phyloP scores from a whole-genome alignment of 2,888 invertebrate genomes.

The Mythimna ferrago region DNA sequence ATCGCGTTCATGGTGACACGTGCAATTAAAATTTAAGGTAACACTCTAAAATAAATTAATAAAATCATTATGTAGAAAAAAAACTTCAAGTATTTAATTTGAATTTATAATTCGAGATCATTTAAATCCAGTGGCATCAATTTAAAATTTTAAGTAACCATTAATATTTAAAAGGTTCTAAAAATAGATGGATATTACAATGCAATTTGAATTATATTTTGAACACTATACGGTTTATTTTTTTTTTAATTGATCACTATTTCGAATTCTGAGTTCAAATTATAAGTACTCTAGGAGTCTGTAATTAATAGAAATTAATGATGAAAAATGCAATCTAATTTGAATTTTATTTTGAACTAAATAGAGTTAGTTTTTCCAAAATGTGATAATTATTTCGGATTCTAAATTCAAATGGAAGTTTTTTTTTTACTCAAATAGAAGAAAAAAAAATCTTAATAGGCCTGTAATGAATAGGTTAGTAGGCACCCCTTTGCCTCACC shows the following conservation, averaged over 20 bases:
- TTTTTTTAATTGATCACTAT: too few species aligned
- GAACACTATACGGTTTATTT: too few species aligned
- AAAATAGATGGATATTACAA: too few species aligned
- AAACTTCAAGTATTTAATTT: background rate
- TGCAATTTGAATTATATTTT: too few species aligned
- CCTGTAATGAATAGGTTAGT: background rate
- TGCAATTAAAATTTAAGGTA: background rate
- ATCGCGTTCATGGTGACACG: slow-evolving; percentile 10
- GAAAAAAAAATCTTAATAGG: background rate
- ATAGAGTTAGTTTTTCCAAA: background rate
- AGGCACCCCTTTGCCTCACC: background rate
- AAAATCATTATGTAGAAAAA: background rate
- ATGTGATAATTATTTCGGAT: background rate
- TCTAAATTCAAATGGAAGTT: background rate
- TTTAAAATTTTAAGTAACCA: background rate
- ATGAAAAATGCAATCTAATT: background rate
- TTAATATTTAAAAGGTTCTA: too few species aligned
- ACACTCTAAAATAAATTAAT: background rate
- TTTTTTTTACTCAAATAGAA: too few species aligned
- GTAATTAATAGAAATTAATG: too few species aligned
- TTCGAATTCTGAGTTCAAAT: too few species aligned
- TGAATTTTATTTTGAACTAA: too few species aligned
- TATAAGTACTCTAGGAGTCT: too few species aligned
- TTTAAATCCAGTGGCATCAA: background rate
- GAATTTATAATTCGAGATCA: background rate